Conservation (phyloP, 2,888 invertebrate species). For the Macrostomum cliftonense region DNA sequence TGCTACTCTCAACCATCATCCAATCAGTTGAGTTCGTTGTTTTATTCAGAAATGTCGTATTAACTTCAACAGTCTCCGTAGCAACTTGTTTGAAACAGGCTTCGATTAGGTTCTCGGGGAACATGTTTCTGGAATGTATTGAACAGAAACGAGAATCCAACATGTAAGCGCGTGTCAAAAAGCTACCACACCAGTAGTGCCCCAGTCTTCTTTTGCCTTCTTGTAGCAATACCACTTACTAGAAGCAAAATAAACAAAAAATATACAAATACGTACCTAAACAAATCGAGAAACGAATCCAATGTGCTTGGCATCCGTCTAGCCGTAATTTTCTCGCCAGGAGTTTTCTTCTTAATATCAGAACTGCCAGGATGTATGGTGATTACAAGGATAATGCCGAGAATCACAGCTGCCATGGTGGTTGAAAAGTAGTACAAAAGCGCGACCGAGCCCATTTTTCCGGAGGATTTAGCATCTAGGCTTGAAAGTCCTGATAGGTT, state of each 20-base stretch:
- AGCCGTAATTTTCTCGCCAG: constrained; percentile 15
- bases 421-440: constrained; percentile 49
- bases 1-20: constrained; percentile 13
- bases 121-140: constrained; percentile 43
- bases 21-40: constrained; percentile 12
- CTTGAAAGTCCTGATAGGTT: constrained; percentile 42
- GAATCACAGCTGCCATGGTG: constrained; percentile 47
- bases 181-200: no score
- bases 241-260: no score
- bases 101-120: constrained; percentile 47
- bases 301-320: constrained; percentile 40
- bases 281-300: constrained; percentile 46
- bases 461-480: constrained; percentile 47
- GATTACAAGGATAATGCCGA: constrained; percentile 48
- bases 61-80: constrained; percentile 37
- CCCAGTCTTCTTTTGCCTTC: no score
- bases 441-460: constrained; percentile 48
- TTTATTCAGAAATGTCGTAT: constrained; percentile 3
- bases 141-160: no score
- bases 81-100: constrained; percentile 46
- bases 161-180: no score
- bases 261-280: constrained; percentile 36
- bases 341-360: constrained; percentile 7
- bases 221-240: no score
- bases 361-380: constrained; percentile 46